Conservation (phyloP, 2,113 vertebrate genomes). For the Phaethon lepturus region DNA sequence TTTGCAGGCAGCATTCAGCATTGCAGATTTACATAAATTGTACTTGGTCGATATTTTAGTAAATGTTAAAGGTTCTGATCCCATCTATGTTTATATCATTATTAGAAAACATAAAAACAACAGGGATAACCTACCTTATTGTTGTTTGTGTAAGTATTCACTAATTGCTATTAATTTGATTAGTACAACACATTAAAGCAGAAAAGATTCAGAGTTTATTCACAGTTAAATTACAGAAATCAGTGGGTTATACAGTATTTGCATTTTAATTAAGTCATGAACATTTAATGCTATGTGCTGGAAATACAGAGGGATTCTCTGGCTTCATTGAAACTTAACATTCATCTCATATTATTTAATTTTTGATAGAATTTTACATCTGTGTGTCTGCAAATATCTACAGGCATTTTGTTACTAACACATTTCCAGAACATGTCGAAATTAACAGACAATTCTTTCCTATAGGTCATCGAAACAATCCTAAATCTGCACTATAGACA, state of each 20-base stretch:
- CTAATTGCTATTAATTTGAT: slow-evolving; percentile 49
- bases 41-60: neutral
- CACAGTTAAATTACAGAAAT: slow-evolving; percentile 30
- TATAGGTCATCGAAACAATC: neutral
- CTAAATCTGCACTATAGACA: neutral
- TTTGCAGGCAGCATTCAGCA: neutral
- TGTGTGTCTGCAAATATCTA: neutral
- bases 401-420: neutral
- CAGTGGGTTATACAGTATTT: slow-evolving; percentile 27
- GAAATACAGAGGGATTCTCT: neutral
- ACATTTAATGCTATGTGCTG: neutral
- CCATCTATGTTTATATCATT: neutral
- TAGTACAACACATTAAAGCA: slow-evolving; percentile 27
- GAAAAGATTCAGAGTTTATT: slow-evolving; percentile 26
- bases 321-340: neutral
- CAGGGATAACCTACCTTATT: neutral
- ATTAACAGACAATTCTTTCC: neutral
- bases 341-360: neutral
- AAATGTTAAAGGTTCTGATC: neutral
- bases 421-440: neutral
- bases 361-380: neutral
- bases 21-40: neutral
- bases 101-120: neutral
- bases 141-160: slow-evolving; percentile 6
- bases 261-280: slow-evolving; percentile 46